Evolutionary conservation across 2,888 invertebrate genomes (phyloP), one percentile per base, ranked within the genome.

Genomic region (Odontocolon sp.): DNA sequence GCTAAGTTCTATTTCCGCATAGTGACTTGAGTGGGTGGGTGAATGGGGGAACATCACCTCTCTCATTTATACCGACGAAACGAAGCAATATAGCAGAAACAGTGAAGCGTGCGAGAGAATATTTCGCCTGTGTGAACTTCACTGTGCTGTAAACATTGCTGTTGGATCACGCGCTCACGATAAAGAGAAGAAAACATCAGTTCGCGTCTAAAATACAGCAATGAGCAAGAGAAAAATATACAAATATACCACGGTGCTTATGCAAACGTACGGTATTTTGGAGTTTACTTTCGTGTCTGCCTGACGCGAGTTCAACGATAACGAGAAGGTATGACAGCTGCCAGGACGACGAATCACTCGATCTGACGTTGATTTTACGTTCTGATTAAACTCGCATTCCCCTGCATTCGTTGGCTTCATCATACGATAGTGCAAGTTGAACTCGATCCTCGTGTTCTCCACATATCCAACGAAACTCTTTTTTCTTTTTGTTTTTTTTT

Each of bases 1-100:
- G 77, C 73, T 75, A 79, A 67, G 67, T 79, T 71, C 77, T 78
- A 81, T 80, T 84, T 82, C 81, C 76, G 75, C 61, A 57, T 47
- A n/a, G n/a, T n/a, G n/a, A n/a, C n/a, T n/a, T n/a, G n/a, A n/a
- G n/a, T n/a, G n/a, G n/a, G n/a, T n/a, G n/a, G n/a, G 52, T 36
- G 61, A 76, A 79, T 73, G 63, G 64, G 28, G 28, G 28, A 54
- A 59, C 71, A 72, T 73, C 50, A 11, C 38, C 28, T 23, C 16
- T 28, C 42, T 38, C 45, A 28, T 40, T 31, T 47, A 21, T 56
- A 33, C n/a, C 16, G 21, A 31, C 47, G 47, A 31, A 9, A n/a
- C 45, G 16, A 40, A 50, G 16, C 38, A 1, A 8, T 40, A 18
- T 11, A n/a, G n/a, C 16, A 26, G 9, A 14, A 52, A 47, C 40